Evolutionary conservation across 2,113 vertebrate species (phyloP).

Genomic region (Psammodynastes pulverulentus): DNA sequence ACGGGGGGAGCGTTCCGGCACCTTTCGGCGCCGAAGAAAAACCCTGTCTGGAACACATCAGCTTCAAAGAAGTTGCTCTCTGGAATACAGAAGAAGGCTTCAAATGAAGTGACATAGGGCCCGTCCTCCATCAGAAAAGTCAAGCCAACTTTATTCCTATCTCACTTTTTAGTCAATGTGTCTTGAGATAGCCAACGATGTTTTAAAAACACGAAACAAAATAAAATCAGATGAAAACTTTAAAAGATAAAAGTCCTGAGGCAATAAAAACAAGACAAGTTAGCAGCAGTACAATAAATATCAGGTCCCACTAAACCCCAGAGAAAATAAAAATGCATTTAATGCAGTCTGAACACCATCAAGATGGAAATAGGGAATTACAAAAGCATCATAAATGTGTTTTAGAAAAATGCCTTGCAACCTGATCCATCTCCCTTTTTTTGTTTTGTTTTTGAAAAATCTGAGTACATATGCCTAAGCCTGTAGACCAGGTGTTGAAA

Average conservation of each 20-base stretch:
- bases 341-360: neutral
- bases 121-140: neutral
- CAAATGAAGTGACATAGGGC: neutral
- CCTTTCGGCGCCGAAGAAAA: too few relatives aligned
- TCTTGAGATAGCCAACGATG: neutral
- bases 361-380: neutral
- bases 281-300: neutral
- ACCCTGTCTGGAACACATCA: neutral
- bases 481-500: neutral
- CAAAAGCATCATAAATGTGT: neutral
- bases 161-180: neutral
- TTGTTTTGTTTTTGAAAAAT: neutral
- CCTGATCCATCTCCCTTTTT: neutral
- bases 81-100: neutral
- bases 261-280: neutral
- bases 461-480: neutral
- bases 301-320: neutral
- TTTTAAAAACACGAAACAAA: neutral
- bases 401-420: neutral
- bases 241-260: neutral
- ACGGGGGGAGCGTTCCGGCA: too few relatives aligned
- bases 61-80: neutral
- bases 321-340: neutral
- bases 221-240: neutral
- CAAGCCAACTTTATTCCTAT: neutral